Percentiles rank a stretch among this genome's conserved stretches.
Evolutionary conservation across 30 jellyfish, hydroid and myxozoan species (phyloP).

Genomic region (Haliclystus octoradiatus): DNA sequence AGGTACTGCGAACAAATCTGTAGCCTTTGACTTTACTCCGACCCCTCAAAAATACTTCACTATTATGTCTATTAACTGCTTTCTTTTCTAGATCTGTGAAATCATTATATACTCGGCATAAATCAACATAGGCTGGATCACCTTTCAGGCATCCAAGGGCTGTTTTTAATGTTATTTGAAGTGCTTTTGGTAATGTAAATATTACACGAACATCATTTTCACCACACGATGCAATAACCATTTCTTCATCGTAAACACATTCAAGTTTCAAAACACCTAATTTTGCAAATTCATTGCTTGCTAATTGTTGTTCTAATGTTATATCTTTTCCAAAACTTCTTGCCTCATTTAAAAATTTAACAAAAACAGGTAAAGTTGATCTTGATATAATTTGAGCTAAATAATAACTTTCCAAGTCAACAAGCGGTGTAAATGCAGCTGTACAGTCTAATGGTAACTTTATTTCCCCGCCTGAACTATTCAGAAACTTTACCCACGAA

Average conservation of each 20-base stretch:
- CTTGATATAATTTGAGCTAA: conserved; percentile 34
- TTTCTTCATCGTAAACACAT: conserved; percentile 27
- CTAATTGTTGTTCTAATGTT: too few relatives aligned
- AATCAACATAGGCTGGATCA: conserved; percentile 60
- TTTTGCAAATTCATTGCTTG: not conserved
- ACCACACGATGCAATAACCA: conserved; percentile 75
- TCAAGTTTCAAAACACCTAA: conserved; percentile 53
- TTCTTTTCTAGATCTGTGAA: conserved; percentile 34
- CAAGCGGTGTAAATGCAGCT: conserved; percentile 59
- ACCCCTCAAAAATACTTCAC: too few relatives aligned
- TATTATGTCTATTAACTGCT: too few relatives aligned
- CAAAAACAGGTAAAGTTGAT: conserved; percentile 35
- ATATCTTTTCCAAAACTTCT: too few relatives aligned
- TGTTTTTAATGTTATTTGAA: conserved; percentile 59
- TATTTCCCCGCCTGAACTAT: conserved; percentile 44
- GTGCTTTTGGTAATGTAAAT: conserved; percentile 54
- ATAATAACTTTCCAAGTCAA: conserved; percentile 12
- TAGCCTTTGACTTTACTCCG: too few relatives aligned
- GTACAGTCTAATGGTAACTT: conserved; percentile 54
- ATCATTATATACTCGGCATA: conserved; percentile 50
- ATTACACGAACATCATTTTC: conserved; percentile 43
- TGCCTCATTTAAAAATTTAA: conserved; percentile 28
- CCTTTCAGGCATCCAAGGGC: conserved; percentile 51
- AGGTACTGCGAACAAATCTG: too few relatives aligned
- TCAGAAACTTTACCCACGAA: conserved; percentile 20